Base-by-base conservation (phyloP, 2,888 invertebrate genomes). In the Metellina segmentata region DNA sequence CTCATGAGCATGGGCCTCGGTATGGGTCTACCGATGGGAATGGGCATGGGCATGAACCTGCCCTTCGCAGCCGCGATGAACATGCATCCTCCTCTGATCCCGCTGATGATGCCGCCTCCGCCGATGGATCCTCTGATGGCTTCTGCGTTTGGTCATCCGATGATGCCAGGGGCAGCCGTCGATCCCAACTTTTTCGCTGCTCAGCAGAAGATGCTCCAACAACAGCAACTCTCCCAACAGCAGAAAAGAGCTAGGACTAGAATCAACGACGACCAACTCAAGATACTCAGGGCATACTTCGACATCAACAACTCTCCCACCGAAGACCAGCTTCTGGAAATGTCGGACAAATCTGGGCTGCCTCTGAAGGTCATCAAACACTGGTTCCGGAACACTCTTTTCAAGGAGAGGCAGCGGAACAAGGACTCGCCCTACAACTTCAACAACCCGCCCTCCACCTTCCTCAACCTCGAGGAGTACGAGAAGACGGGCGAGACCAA, bases 381-480 rank as follows among this genome's bases (percentile, higher is more conserved):
- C 95, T 99, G 99, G 99, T 99, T 99, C 96, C 96, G 99, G 94
- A 99, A 99, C 94, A 99, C 99, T 0, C 96, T 99, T 81, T 99
- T 99, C 95, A 99, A 98, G 95, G 99, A 99, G 95, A 96, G 99
- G 75, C 99, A 99, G 95, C 96, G 99, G 85, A 99, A 99, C 95
- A 99, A 99, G 95, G 99, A 99, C 95, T 99, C 99, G 48, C 99
- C 99, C 0, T 99, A 99, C 95, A 99, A 99, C 95, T 99, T 99
- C 95, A 99, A 98, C 95, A 99, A 99, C 95, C 99, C 99, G 74
- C 99, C 99, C 71, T 98, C 98, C 71, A 99, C 99, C 0, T 98
- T 98, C 11, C 96, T 98, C 93, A 96, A 96, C 95, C 96, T 99
- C 75, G 99, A 99, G 95, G 99, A 99, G 95, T 99, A 99, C 95